Percentiles rank a stretch among this genome's conserved stretches.
These are phyloP conservation scores for Melanerpes formicivorus DNA, from an alignment of 2,113 vertebrate species.

Conservation along the genomic window DNA sequence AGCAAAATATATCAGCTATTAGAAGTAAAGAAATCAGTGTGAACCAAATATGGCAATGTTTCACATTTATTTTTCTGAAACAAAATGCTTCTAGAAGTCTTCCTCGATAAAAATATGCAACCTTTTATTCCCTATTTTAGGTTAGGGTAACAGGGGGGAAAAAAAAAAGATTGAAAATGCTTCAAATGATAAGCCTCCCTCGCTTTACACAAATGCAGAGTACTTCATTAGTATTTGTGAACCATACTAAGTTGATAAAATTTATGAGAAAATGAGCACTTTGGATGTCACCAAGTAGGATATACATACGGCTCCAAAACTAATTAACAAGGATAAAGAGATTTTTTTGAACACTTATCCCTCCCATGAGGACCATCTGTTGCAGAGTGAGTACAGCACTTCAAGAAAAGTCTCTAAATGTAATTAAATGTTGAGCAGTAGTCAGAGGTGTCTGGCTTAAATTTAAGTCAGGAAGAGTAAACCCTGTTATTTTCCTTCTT, in stretches of 20 bases:
- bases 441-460: neutral
- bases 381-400: neutral
- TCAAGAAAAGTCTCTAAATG: neutral
- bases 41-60: neutral
- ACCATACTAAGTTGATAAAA: neutral
- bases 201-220: neutral
- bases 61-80: neutral
- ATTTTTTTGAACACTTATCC: neutral
- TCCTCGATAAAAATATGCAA: neutral
- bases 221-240: neutral
- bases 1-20: neutral
- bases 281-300: neutral
- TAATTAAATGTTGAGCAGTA: neutral
- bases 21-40: neutral
- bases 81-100: neutral
- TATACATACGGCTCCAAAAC: neutral
- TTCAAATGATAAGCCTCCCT: neutral
- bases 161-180: neutral
- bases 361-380: conserved; percentile 6
- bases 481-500: neutral
- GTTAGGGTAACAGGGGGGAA: neutral
- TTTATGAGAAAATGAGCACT: neutral
- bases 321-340: neutral
- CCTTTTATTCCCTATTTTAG: neutral
- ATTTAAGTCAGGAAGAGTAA: neutral